Conservation (phyloP, 1,140 invertebrate genomes). For the Megalopta genalis region DNA sequence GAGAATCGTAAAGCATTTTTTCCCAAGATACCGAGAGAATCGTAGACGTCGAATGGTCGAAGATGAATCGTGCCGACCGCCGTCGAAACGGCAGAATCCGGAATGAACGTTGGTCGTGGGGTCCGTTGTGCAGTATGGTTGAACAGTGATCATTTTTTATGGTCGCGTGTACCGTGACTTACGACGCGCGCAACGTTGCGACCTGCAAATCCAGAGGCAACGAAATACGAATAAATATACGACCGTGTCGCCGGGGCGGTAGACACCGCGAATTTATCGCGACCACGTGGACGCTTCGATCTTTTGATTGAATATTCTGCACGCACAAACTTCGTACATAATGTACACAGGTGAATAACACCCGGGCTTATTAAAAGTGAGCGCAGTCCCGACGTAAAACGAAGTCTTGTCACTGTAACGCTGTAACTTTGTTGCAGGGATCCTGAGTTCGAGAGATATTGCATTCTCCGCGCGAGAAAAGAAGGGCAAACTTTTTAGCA, state of each 20-base stretch:
- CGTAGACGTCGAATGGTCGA: too few species aligned
- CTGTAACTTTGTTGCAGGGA: too few species aligned
- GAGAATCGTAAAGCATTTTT: background rate
- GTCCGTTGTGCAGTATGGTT: background rate
- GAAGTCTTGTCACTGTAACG: too few species aligned
- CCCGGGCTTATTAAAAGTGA: too few species aligned
- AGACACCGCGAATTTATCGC: constrained; percentile 3
- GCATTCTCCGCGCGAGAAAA: too few species aligned
- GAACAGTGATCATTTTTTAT: constrained; percentile 10
- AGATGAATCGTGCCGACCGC: background rate
- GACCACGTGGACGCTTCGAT: background rate
- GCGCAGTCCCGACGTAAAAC: too few species aligned
- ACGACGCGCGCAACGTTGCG: background rate
- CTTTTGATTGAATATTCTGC: too few species aligned
- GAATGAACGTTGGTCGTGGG: background rate
- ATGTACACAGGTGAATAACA: too few species aligned
- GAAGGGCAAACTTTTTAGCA: too few species aligned
- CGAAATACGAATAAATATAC: background rate
- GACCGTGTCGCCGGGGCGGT: background rate
- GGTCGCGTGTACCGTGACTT: background rate
- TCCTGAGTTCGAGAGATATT: too few species aligned
- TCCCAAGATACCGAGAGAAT: background rate
- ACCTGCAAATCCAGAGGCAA: background rate
- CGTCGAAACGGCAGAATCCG: background rate
- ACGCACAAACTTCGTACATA: too few species aligned